Evolutionary conservation across 2,113 vertebrate species (phyloP).

Genomic region (Chrysochloris asiatica): DNA sequence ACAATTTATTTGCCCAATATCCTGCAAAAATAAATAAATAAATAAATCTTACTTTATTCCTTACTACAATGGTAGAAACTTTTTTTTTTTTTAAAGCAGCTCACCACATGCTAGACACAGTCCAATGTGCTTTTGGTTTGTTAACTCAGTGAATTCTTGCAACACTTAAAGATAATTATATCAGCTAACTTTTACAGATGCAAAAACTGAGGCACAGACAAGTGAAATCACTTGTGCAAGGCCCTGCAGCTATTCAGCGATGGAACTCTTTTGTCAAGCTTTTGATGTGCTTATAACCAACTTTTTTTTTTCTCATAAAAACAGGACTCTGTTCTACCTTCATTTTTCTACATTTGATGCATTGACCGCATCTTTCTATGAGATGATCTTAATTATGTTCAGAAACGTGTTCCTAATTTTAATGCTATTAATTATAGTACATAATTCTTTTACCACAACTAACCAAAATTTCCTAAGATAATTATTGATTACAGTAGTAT

Average conservation of each 20-base stretch:
- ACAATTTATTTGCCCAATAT: neutral
- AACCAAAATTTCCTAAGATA: neutral
- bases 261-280: neutral
- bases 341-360: neutral
- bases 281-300: neutral
- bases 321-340: neutral
- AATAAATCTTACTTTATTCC: neutral
- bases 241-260: neutral
- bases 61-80: slow-evolving; percentile 38
- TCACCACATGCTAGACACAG: neutral
- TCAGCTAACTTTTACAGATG: neutral
- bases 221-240: neutral
- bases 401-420: slow-evolving; percentile 4
- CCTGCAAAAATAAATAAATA: too few relatives aligned
- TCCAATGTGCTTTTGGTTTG: neutral
- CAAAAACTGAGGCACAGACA: neutral
- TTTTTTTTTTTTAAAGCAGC: neutral
- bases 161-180: neutral
- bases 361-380: neutral
- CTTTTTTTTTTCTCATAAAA: neutral
- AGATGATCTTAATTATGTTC: neutral
- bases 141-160: neutral
- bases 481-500: neutral
- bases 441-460: neutral
- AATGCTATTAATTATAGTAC: neutral